phyloP scores from a whole-genome alignment of 2,797 vertebrate species.

The Microcaecilia unicolor region DNA sequence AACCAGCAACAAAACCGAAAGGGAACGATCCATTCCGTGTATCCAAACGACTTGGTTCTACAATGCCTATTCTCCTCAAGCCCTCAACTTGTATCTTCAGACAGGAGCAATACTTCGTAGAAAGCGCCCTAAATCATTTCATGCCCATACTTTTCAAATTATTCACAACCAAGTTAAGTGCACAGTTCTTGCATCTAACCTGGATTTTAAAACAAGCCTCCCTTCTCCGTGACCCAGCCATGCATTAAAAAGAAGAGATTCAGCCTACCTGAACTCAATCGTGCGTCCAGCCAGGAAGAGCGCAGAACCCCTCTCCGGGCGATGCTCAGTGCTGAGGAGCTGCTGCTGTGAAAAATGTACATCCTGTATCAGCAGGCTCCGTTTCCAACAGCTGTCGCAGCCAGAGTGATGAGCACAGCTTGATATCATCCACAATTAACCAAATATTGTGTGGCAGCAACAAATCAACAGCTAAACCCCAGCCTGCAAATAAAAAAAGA shows the following conservation, averaged over 20 bases:
- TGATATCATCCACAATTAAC: slow-evolving; percentile 58
- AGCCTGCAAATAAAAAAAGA: slow-evolving; percentile 31
- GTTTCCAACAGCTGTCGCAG: slow-evolving; percentile 47
- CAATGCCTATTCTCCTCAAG: too few relatives aligned
- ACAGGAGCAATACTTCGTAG: not conserved
- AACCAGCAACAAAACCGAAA: too few relatives aligned
- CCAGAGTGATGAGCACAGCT: slow-evolving; percentile 57
- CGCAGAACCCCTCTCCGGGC: slow-evolving; percentile 31
- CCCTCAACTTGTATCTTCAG: not conserved
- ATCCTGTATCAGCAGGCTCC: slow-evolving; percentile 47
- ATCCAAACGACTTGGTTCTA: too few relatives aligned
- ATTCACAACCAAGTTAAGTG: slow-evolving; percentile 12
- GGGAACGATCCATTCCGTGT: too few relatives aligned
- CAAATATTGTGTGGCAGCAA: slow-evolving; percentile 42
- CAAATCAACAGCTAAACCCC: slow-evolving; percentile 41
- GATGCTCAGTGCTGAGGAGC: slow-evolving; percentile 37
- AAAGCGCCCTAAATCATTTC: not conserved
- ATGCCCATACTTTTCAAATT: not conserved
- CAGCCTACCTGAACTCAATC: slow-evolving; percentile 39
- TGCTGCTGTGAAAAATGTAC: slow-evolving; percentile 39
- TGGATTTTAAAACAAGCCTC: not conserved
- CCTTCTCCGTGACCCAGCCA: not conserved
- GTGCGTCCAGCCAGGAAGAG: slow-evolving; percentile 21
- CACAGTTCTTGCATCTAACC: not conserved
- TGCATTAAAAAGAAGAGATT: not conserved